Base-by-base conservation (phyloP, 2,113 vertebrate species). In the Takifugu bimaculatus region DNA sequence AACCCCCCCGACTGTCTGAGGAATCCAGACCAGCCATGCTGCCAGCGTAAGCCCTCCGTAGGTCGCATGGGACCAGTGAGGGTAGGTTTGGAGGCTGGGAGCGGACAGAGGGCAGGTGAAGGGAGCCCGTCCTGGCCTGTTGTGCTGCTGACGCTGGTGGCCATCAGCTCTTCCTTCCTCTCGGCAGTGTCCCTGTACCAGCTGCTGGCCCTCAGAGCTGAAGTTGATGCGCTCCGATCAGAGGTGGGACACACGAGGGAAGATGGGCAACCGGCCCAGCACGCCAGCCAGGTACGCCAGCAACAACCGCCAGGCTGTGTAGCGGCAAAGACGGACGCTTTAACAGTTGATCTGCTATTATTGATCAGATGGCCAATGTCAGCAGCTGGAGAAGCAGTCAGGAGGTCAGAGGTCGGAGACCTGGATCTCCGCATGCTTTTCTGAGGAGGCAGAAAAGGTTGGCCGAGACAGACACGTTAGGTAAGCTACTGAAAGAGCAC, bases 181-280 rank as follows among this genome's bases (percentile, higher is more conserved):
- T 92, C 94, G 54, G 91, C 87, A 65, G 58, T 94, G 74, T 93
- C 93, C 50, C 76, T 96, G 54, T 92, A 91, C 84, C 89, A 92
- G 12, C 86, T 93, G 77, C 70, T 92, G 74, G 80, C 78, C 14
- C 88, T 98, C 74, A 91, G 93, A 82, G 91, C 91, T 2, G 94
- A 97, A 78, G 90, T 97, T 68, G 90, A 90, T 59, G 83, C 75
- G 27, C 89, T 98, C 68, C 91, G 80, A 56, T 88, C 73, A 0
- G 86, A 94, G 48, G 70, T 88, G 29, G 65, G 26, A 53, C 78
- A 74, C 59, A 87, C 75, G 72, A 87, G 82, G 68, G 81, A 85
- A 54, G 84, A 87, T 43, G 79, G 81, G 27, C 82, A 68, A 14
- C 75, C 75, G 42, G 49, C 15, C 68, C 29, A 28, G 5, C 54